These are phyloP conservation scores for Cheilinus undulatus DNA, from an alignment of 2,113 vertebrate species.

Conservation along the genomic window DNA sequence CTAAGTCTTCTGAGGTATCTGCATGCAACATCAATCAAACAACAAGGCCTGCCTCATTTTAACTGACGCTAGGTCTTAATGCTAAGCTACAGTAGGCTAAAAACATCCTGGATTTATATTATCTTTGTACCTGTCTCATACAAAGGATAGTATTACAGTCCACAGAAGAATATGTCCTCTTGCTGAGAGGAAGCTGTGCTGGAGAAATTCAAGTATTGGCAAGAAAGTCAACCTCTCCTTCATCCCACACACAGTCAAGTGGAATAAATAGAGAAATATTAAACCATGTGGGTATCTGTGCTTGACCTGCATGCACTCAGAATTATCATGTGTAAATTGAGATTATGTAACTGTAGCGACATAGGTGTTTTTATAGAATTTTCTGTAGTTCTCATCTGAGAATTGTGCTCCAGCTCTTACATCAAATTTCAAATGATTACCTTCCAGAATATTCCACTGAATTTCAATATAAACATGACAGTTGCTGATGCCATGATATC, in stretches of 20 bases:
- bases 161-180: constrained; percentile 1
- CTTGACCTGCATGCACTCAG: not conserved
- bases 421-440: not conserved
- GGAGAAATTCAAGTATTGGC: constrained; percentile 28
- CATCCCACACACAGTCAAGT: not conserved
- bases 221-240: not conserved
- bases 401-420: not conserved
- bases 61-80: not conserved
- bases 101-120: not conserved
- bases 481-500: not conserved
- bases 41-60: not conserved
- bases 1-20: constrained; percentile 1
- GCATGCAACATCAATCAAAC: constrained; percentile 6
- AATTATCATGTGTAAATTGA: not conserved
- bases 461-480: not conserved
- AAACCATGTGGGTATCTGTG: not conserved
- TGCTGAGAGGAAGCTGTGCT: not conserved
- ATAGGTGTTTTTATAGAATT: not conserved
- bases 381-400: not conserved
- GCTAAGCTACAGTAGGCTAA: not conserved
- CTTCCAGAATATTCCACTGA: not conserved
- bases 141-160: not conserved
- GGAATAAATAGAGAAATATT: not conserved
- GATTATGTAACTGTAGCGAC: not conserved
- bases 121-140: not conserved